Conservation (phyloP, 2,797 vertebrate species). For the Bradypodion ventrale region DNA sequence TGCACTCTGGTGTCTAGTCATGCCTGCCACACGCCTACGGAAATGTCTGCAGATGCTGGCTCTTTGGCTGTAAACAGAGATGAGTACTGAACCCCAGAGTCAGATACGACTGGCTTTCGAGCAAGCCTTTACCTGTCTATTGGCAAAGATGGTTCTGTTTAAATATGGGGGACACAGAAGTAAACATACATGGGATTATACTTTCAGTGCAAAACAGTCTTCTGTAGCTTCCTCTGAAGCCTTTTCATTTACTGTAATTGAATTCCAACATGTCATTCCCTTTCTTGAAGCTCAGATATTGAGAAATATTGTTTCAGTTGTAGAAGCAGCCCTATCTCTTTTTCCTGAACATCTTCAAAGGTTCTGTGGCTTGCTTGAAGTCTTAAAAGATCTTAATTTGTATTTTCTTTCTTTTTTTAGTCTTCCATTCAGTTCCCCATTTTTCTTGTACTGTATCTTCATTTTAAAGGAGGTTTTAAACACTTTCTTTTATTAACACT, state of each 20-base stretch:
- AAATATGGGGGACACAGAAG: not conserved
- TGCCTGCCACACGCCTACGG: no score
- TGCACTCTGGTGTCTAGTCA: no score
- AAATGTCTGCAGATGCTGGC: no score
- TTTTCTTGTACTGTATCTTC: not conserved
- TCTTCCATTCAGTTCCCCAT: not conserved
- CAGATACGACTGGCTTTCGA: no score
- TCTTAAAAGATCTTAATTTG: not conserved
- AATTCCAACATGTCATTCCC: not conserved
- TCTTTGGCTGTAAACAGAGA: no score
- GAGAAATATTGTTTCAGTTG: not conserved
- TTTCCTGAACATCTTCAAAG: not conserved
- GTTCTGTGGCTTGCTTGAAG: not conserved
- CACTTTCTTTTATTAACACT: not conserved
- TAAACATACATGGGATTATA: no score
- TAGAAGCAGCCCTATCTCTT: not conserved
- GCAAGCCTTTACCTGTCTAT: not conserved
- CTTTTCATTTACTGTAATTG: not conserved
- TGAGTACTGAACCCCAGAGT: no score
- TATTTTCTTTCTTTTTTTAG: not conserved
- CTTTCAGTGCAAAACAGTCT: not conserved
- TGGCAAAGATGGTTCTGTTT: not conserved
- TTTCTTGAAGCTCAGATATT: not conserved
- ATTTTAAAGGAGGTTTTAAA: not conserved
- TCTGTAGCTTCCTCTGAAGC: not conserved